Evolutionary conservation across 2,888 invertebrate species (phyloP).

Genomic region (Mongoloraphidia duomilia): DNA sequence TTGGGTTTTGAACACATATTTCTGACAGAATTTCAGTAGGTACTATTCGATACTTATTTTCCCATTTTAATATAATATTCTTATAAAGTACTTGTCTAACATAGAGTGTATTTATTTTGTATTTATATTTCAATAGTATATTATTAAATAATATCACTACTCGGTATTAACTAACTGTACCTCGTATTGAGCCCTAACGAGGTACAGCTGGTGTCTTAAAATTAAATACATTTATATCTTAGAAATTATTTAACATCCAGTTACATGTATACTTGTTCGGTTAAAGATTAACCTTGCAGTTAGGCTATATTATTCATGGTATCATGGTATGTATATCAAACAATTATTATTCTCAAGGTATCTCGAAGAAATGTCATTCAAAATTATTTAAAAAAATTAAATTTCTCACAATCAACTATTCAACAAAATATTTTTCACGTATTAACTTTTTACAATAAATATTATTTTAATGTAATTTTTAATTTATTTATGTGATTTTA

Average conservation of each 20-base stretch:
- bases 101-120: background rate
- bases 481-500: too few relatives aligned
- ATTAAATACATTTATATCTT: conserved; percentile 1
- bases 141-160: conserved; percentile 14
- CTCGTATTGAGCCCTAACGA: conserved; percentile 27
- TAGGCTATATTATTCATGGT: background rate
- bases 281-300: background rate
- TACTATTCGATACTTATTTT: conserved; percentile 28
- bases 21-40: conserved; percentile 30
- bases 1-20: conserved; percentile 35
- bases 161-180: conserved; percentile 16
- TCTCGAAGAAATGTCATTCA: too few relatives aligned
- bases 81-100: conserved; percentile 12
- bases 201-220: conserved; percentile 16
- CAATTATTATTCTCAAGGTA: too few relatives aligned
- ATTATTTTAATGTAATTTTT: too few relatives aligned
- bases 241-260: background rate
- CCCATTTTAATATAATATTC: conserved; percentile 20
- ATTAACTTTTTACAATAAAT: too few relatives aligned
- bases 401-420: too few relatives aligned
- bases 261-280: background rate
- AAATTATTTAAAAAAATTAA: too few relatives aligned
- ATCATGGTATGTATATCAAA: too few relatives aligned
- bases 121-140: conserved; percentile 1
- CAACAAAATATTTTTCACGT: too few relatives aligned